Base-by-base conservation (phyloP, 1,140 invertebrate species). In the Branchinecta lynchi region DNA sequence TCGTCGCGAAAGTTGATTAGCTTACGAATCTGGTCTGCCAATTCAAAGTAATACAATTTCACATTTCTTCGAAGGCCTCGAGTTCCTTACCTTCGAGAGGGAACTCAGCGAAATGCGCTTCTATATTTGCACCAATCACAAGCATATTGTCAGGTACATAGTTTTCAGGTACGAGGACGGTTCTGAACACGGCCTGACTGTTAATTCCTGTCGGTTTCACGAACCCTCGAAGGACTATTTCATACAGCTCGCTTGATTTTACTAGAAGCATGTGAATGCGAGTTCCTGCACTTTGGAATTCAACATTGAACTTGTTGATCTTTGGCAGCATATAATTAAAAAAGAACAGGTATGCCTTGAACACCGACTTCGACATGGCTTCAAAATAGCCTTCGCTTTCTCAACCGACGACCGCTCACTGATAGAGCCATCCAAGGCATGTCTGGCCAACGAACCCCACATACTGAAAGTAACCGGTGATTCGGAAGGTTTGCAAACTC, bases 281-380 rank as follows among this genome's bases (percentile, higher is more conserved):
- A 9, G 46, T 51, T 51, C 46, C 46, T 9, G 46, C 46, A n/a
- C 46, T 51, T 51, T 51, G 46, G 9, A 51, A 51, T 51, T 51
- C 46, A 9, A 51, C 46, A 51, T 51, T n/a, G n/a, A 51, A 9
- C n/a, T 51, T 51, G 46, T 51, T 51, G 9, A 51, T 51, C 46
- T 51, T 51, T 51, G 46, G 46, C 46, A 51, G 46, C 46, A 51
- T 51, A 51, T 51, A 51, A 51, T 51, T 51, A 9, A 51, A n/a
- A n/a, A 51, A 51, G 46, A 9, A n/a, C 46, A 51, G 9, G 46
- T 51, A 51, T 51, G 46, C 46, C 46, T 51, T 51, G 46, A 51
- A 51, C 46, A 51, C 46, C n/a, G 46, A n/a, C 9, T 51, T 9
- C 9, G 46, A 51, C n/a, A n/a, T 51, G 46, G 9, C n/a, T n/a